Base-by-base conservation (phyloP, 2,888 invertebrate genomes). In the Ethmia dodecea region DNA sequence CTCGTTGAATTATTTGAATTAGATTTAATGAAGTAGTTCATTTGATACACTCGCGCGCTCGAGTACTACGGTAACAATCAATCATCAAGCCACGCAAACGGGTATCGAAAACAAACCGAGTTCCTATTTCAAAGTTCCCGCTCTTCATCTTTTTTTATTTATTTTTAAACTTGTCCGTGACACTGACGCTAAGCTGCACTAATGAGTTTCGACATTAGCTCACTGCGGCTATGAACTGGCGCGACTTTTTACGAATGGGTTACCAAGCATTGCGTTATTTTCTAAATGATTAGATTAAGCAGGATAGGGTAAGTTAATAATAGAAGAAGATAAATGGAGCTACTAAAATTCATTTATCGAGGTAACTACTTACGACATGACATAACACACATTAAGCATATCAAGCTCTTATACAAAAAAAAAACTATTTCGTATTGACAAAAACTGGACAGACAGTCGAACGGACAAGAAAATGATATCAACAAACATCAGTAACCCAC, bases 121-220 rank as follows among this genome's bases (percentile, higher is more conserved):
- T 78, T 74, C 65, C 63, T 69, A 75, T 80, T 79, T 79, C 72
- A 74, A 78, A 77, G 66, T 57, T 60, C 59, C 60, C 59, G 61
- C 58, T 58, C 55, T 57, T 60, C 49, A 46, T 22, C 49, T 54
- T 55, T 45, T 51, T 56, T 47, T 49, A 53, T 72, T 72, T 80
- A 73, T 78, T 81, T 80, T 76, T 75, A 73, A 72, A 74, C 71
- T 60, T 76, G 83, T 53, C 83, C 80, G 60, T 83, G 84, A 81
- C 84, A 83, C 77, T 84, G 84, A 84, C 71, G 72, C 60, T 75
- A 71, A 74, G 77, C 74, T 66, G 49, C 72, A 56, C 80, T 86
- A 86, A 86, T 84, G 84, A 84, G 79, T 74, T 83, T 73, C 57
- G 76, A 78, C 86, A 86, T 86, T 84, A 84, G 79, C 67, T 67